Evolutionary conservation across 1,140 invertebrate genomes (phyloP).

Genomic region (Apocrypta bakeri): DNA sequence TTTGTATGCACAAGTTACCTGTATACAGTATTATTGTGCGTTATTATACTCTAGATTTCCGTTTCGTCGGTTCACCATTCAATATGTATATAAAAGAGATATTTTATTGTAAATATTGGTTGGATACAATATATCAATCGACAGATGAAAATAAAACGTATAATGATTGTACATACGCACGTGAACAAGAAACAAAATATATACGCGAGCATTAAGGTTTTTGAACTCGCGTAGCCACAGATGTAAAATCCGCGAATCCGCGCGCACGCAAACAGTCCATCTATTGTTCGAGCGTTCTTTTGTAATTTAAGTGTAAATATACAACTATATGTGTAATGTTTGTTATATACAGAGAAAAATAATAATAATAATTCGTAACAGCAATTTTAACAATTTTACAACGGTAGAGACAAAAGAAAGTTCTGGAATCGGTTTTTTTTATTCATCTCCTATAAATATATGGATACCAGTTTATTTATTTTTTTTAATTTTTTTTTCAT

Average conservation of each 20-base stretch:
- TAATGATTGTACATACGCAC: background rate
- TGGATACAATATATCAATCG: too few species aligned
- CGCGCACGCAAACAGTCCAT: background rate
- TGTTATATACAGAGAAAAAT: background rate
- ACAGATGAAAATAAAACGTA: too few species aligned
- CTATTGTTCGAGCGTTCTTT: background rate
- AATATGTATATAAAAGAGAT: background rate
- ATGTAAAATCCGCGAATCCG: background rate
- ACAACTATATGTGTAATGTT: background rate
- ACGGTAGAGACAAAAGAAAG: background rate
- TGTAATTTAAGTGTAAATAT: constrained; percentile 25
- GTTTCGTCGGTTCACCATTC: background rate
- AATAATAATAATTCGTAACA: too few species aligned
- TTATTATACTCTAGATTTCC: too few species aligned
- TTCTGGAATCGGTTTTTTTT: too few species aligned
- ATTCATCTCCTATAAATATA: background rate
- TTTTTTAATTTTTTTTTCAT: too few species aligned
- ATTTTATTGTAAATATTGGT: background rate
- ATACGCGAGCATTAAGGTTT: background rate
- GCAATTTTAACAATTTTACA: background rate
- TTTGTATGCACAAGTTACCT: too few species aligned
- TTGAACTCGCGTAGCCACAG: background rate
- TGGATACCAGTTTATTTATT: too few species aligned
- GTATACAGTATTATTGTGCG: too few species aligned
- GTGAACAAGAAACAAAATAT: background rate